A percentile compares a stretch with the other conserved stretches of the same genome.
Conservation (phyloP, 2,888 invertebrate genomes). For the Cephus rjabovi region DNA sequence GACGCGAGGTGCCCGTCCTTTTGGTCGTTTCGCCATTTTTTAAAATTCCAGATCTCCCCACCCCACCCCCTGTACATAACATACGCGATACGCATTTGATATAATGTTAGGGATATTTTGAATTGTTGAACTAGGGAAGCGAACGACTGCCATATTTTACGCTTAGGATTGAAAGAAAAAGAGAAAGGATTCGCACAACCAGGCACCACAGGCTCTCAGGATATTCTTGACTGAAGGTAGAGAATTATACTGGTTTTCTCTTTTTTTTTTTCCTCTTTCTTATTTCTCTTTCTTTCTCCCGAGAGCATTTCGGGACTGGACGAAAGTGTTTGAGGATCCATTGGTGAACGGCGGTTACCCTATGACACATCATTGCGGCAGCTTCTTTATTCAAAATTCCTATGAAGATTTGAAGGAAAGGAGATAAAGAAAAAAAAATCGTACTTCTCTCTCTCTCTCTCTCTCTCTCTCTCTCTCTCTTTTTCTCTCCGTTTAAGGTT, state of each 20-base stretch:
- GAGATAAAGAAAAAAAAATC: conserved; percentile 24
- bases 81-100: not conserved
- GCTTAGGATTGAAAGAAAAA: conserved; percentile 29
- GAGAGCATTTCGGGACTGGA: not conserved
- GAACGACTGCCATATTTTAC: conserved; percentile 41
- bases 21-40: not conserved
- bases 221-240: not conserved
- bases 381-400: not conserved
- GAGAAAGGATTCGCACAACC: conserved; percentile 6
- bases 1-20: not conserved
- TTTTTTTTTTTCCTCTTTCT: not conserved
- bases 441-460: conserved; percentile 28
- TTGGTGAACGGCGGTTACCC: not conserved
- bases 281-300: not conserved
- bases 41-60: no score
- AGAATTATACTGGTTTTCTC: not conserved
- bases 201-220: not conserved
- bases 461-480: conserved; percentile 25
- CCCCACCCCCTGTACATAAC: not conserved
- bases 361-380: not conserved
- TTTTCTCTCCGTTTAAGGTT: conserved; percentile 29
- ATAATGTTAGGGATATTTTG: not conserved
- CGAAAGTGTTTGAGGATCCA: conserved; percentile 1
- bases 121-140: conserved; percentile 19
- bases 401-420: conserved; percentile 2